Evolutionary conservation across 1,140 invertebrate species (phyloP).

Genomic region (fruit fly (Drosophila melanogaster)): Release_6_plus_ISO1_MT NT_033777.3:11577501-11578000

Average conservation of each 20-base stretch:
- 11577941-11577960: constrained; percentile 19
- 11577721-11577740: constrained; percentile 93
- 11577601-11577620: constrained; percentile 88
- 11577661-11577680: constrained; percentile 86
- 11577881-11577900: constrained; percentile 95
- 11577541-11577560: constrained; percentile 16
- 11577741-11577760: constrained; percentile 96
- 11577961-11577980: constrained; percentile 99
- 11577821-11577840: constrained; percentile 85
- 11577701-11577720: constrained; percentile 95
- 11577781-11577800: not conserved
- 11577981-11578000: constrained; percentile 97
- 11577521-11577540: constrained; percentile 13
- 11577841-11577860: constrained; percentile 96
- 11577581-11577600: constrained; percentile 25
- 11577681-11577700: constrained; percentile 90
- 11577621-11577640: constrained; percentile 91
- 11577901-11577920: constrained; percentile 40
- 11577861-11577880: constrained; percentile 95
- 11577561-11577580: constrained; percentile 52
- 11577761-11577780: constrained; percentile 87
- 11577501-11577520: constrained; percentile 16
- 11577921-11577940: too few species aligned
- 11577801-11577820: not conserved
- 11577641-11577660: constrained; percentile 87